Base-by-base conservation (phyloP, 2,888 invertebrate species). In the Chaetogeoica ovagalla region DNA sequence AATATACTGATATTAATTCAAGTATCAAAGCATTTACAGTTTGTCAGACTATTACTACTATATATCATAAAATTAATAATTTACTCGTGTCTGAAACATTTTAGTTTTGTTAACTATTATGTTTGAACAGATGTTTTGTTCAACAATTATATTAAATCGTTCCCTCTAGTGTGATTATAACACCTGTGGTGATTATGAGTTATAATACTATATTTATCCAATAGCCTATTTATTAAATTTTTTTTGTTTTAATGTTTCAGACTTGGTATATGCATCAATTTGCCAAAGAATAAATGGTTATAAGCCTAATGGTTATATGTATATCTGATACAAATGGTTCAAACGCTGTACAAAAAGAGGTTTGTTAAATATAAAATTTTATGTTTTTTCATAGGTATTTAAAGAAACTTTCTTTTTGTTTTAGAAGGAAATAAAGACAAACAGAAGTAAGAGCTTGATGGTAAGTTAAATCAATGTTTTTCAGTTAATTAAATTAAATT, bases 201-300 rank as follows among this genome's bases (percentile, higher is more conserved):
- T 48, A 21, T 13, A 11, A 48, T 21, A 48, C 66, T 66, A 63
- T 63, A 66, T 21, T 21, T 72, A 60, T 60, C 17, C 43, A 43
- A 68, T 23, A 66, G 13, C 30, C n/a, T 43, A 62, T 69, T 62
- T 62, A 19, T 77, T 69, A 68, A 30, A 30, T 68, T 48, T 59
- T 60, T 52, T 63, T 70, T 70, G n/a, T n/a, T 70, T 69, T 48
- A 2, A 70, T 76, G 19, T 76, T 79, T 55, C 55, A 79, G 69
- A 55, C 79, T 63, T 79, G 79, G 69, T 79, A 71, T 79, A 79
- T 79, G 62, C 63, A 65, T 71, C 71, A 71, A 71, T 79, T 79
- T 79, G 70, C 79, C 71, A 71, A 79, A 79, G 79, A 79, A 71
- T 79, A 79, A 79, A 79, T 71, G 13, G 71, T 79, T 63, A 55